Evolutionary conservation across 2,113 vertebrate genomes (phyloP), one percentile per base, ranked within the genome.

Genomic region (Pogonocichla stellata): DNA sequence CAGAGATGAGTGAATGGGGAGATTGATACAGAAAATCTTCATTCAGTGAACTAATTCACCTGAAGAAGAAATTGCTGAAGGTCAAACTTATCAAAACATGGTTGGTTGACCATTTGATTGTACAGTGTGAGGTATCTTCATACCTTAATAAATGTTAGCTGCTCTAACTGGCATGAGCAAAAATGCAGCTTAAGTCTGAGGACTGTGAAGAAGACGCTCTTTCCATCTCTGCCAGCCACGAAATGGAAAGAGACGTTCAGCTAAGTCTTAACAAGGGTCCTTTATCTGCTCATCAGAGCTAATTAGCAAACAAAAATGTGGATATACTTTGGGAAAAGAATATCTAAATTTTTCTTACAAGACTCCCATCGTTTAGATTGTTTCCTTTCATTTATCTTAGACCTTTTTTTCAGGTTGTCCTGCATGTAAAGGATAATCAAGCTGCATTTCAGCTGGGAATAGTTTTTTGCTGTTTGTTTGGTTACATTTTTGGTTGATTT

Each of bases 401-500:
- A 16, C 1, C 58, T 92, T n/a, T n/a, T 88, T 71, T 4, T 29
- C 4, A 36, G 2, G 1, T 72, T 80, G 25, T 72, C 22, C 26
- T 71, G 6, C 15, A 54, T 19, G 9, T 22, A 73, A 77, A 82
- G 10, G 8, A 61, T 51, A 69, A 62, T n/a, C 15, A 56, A 72
- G 6, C 3, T 54, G 61, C 60, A 67, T 74, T 78, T 69, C 38
- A 20, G 1, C 18, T 62, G 17, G 14, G 26, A 80, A 53, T 19
- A 60, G 3, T 2, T n/a, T 56, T 56, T 65, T 0, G 0, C 33
- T 62, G 12, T 25, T 56, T 40, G 31, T 2, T 40, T 47, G 5
- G 23, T n/a, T 47, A 19, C 23, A 48, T 24, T 74, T 65, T 48
- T 48, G 4, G 8, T 65, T 56, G 42, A 24, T 40, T 84, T 56